Base-by-base conservation (phyloP, 2,113 vertebrate genomes). In the Lampris incognitus region DNA sequence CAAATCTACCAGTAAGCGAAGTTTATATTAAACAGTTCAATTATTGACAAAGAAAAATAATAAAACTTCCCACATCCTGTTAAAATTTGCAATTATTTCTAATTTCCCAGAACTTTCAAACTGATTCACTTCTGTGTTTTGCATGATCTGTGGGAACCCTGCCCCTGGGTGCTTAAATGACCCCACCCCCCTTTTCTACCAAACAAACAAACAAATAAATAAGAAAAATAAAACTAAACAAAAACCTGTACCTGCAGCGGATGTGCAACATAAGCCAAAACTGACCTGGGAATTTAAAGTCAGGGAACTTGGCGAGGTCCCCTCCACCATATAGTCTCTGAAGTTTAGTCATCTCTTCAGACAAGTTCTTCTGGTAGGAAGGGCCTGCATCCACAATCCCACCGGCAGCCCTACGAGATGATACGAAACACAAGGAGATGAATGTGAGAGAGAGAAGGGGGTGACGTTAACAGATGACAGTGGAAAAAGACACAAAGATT, bases 281-380 rank as follows among this genome's bases (percentile, higher is more conserved):
- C 93, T 83, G 2, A 98, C 98, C 97, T 85, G 95, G 71, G 92
- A 98, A 99, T 72, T 94, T 96, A 79, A 97, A 94, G n/a, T 95
- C 93, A 0, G 97, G 98, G 75, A 99, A 99, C 48, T 95, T 95
- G 51, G 77, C 90, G 72, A 99, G 82, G 82, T 99, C 97, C 78
- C 94, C 97, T 37, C 94, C 95, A 1, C 98, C 98, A 4, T 93
- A 98, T 0, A 96, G 89, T 49, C 97, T 94, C 66, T 97, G 95
- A 37, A 99, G 95, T 75, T 97, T 98, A 74, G 83, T 82, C 1
- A 96, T 85, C 62, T 98, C 96, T 0, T 95, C 96, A 4, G 87
- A 82, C 70, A 98, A 1, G 0, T 96, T 95, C 86, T 96, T 98
- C 87, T 98, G 95, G 84, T 95, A 99, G 0, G 92, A 89, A 0